These are phyloP conservation scores for Parazoanthus atlanticus DNA, from an alignment of 92 coral and sea anemone genomes.

Conservation along the genomic window DNA sequence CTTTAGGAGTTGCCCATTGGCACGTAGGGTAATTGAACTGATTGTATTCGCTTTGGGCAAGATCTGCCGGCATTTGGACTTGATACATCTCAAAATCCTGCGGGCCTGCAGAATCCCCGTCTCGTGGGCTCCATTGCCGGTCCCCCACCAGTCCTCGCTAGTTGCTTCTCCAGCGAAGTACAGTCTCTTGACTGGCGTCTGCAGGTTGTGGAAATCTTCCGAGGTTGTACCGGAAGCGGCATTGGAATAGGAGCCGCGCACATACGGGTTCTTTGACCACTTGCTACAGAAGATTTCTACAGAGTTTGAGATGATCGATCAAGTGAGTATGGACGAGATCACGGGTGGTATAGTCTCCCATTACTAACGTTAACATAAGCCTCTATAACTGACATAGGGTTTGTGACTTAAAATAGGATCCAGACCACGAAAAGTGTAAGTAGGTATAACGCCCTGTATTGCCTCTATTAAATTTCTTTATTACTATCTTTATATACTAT, in stretches of 20 bases:
- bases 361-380: not conserved
- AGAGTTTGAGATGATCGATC: not conserved
- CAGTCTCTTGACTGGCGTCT: slow-evolving; percentile 52
- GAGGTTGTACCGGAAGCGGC: slow-evolving; percentile 54
- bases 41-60: slow-evolving; percentile 28
- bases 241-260: slow-evolving; percentile 76
- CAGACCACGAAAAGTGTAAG: no score
- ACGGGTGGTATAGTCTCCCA: not conserved
- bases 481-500: no score
- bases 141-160: slow-evolving; percentile 68
- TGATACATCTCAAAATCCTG: slow-evolving; percentile 40
- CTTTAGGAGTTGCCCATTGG: not conserved
- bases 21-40: not conserved
- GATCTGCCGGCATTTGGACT: not conserved
- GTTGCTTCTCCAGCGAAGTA: slow-evolving; percentile 81
- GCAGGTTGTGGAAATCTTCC: slow-evolving; percentile 50
- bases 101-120: slow-evolving; percentile 53
- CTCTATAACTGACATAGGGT: no score
- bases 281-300: slow-evolving; percentile 61
- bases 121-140: slow-evolving; percentile 73
- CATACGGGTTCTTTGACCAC: slow-evolving; percentile 69
- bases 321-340: not conserved
- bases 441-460: no score
- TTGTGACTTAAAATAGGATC: no score
- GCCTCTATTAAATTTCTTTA: no score